Conservation (phyloP, 1,140 invertebrate species). For the Phenacoccus solenopsis region DNA sequence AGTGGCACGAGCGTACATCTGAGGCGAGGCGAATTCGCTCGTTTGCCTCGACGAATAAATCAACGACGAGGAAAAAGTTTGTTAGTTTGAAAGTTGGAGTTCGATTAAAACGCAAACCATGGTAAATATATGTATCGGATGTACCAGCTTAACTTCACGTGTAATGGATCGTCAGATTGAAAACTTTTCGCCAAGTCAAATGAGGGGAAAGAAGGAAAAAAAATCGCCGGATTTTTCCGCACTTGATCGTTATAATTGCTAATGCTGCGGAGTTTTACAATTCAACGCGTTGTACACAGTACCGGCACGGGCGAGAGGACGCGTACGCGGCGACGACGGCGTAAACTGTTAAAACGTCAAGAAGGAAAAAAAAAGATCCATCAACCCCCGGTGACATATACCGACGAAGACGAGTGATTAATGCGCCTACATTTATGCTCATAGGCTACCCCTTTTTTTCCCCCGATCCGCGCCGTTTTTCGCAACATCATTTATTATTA, state of each 20-base stretch:
- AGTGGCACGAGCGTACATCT: too few species aligned
- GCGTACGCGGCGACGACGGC: neutral
- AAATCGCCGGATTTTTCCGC: neutral
- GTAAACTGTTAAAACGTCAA: constrained; percentile 2
- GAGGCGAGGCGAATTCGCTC: too few species aligned
- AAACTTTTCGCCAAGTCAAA: too few species aligned
- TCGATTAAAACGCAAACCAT: too few species aligned
- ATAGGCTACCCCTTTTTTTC: neutral
- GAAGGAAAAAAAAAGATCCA: neutral
- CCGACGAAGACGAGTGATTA: neutral
- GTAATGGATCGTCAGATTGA: too few species aligned
- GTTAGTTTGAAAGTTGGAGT: too few species aligned
- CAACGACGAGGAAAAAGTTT: too few species aligned
- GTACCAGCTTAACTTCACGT: too few species aligned
- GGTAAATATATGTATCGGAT: too few species aligned
- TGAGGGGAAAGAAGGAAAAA: too few species aligned
- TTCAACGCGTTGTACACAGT: neutral
- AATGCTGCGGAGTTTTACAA: neutral
- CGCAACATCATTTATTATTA: constrained; percentile 1
- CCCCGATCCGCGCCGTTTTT: too few species aligned
- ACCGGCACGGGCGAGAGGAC: neutral
- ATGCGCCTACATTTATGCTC: neutral
- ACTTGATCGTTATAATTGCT: neutral
- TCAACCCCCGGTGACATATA: neutral
- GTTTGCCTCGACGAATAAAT: too few species aligned